Percentiles rank a stretch among this genome's conserved stretches.
phyloP scores from a whole-genome alignment of 2,113 vertebrate genomes.

The Misgurnus anguillicaudatus region DNA sequence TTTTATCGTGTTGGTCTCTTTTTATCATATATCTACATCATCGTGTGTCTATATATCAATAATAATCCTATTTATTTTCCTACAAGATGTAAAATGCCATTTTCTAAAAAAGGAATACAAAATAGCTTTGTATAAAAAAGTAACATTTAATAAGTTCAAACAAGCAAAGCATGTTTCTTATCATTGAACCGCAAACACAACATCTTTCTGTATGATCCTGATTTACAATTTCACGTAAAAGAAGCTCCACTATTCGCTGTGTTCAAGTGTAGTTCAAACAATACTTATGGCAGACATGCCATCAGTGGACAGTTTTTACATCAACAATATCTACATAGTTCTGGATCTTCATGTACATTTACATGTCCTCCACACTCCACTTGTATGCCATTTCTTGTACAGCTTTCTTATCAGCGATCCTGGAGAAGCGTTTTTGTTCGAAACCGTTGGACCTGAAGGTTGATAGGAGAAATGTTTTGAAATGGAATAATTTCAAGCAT shows the following conservation, averaged over 20 bases:
- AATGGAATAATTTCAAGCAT: neutral
- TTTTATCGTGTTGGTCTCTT: neutral
- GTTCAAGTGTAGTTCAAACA: neutral
- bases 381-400: constrained; percentile 91
- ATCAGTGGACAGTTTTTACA: neutral
- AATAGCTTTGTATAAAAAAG: constrained; percentile 32
- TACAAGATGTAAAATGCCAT: neutral
- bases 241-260: neutral
- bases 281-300: neutral
- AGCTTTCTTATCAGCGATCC: constrained; percentile 87
- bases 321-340: neutral
- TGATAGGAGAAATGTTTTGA: neutral
- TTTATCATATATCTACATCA: too few relatives aligned
- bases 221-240: neutral
- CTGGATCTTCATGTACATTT: neutral
- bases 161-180: constrained; percentile 13
- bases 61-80: neutral
- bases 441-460: constrained; percentile 90
- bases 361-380: constrained; percentile 99
- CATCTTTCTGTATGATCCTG: constrained; percentile 2
- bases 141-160: constrained; percentile 36
- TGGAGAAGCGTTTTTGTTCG: constrained; percentile 87
- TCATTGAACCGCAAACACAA: neutral
- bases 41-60: too few relatives aligned
- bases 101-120: neutral